Evolutionary conservation across 2,113 vertebrate species (phyloP), one percentile per base, ranked within the genome.

Genomic region (Boleophthalmus pectinirostris): DNA sequence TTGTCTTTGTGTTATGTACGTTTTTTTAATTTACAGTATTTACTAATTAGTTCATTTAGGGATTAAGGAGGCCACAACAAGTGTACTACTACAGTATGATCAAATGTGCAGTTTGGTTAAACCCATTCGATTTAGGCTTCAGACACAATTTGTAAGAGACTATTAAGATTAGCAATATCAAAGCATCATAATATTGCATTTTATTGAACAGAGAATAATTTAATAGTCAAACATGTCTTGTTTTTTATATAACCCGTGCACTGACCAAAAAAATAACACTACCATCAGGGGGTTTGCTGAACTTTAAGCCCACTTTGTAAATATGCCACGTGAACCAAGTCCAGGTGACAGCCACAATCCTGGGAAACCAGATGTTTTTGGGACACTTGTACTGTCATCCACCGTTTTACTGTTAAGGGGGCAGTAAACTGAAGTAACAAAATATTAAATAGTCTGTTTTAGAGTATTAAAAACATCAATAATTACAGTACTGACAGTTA

Each of bases 271-370:
- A 6, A 16, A 33, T 61, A 61, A 33, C 25, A 24, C 15, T 33
- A 61, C 14, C 58, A 61, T 33, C 14, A 33, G 14, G 5, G 25
- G 72, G 65, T 56, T 56, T 54, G 47, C 78, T 86, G 87, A 85
- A 82, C 90, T 89, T 85, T 82, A 80, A 85, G 56, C 83, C 66
- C 65, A 43, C 33, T 77, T 21, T 81, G 82, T 73, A 85, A 89
- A 90, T 66, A 82, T 8, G 13, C 60, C 54, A 8, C 1, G 0
- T 77, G 78, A 65, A 73, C 53, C 7, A 35, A 58, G 38, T 56
- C 18, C 23, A 7, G 15, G 7, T 61, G 85, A 80, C 64, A 25
- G 49, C 45, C 2, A 8, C 12, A 24, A 49, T 60, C 10, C n/a
- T 20, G 24, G 25, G 25, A 61, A 61, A 33, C 16, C 25, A 61